phyloP scores from a whole-genome alignment of 2,797 vertebrate species.

The Onychomys torridus region DNA sequence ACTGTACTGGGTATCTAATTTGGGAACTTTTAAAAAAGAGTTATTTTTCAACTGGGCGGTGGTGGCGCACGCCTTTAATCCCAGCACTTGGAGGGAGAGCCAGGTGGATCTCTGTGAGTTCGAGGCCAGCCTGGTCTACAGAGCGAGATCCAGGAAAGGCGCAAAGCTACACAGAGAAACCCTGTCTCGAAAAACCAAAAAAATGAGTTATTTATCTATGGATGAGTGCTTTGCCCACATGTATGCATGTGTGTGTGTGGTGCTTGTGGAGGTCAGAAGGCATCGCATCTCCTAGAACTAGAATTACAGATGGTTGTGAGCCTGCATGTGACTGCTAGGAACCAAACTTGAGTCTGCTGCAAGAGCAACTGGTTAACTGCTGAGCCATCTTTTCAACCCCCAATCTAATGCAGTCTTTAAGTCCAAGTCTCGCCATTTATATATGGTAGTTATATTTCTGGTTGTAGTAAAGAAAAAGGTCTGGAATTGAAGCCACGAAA shows the following conservation, averaged over 20 bases:
- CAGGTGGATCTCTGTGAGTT: too few species aligned
- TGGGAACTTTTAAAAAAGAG: neutral
- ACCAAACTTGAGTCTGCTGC: neutral
- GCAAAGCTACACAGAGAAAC: too few species aligned
- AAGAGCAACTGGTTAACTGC: neutral
- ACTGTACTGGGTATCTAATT: neutral
- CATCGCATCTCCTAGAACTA: neutral
- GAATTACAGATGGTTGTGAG: neutral
- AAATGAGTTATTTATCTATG: too few species aligned
- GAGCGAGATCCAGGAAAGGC: too few species aligned
- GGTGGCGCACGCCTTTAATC: too few species aligned
- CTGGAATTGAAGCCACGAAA: constrained; percentile 11
- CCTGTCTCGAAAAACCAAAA: too few species aligned
- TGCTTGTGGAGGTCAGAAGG: neutral
- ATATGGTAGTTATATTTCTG: neutral
- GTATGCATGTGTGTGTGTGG: neutral
- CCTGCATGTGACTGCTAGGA: neutral
- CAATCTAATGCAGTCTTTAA: neutral
- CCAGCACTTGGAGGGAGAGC: too few species aligned
- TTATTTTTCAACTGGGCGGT: too few species aligned
- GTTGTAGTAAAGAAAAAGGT: neutral
- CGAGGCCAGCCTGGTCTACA: too few species aligned
- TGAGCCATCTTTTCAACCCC: neutral
- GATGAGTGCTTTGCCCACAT: neutral
- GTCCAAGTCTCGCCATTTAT: neutral